phyloP scores from a whole-genome alignment of 2,888 invertebrate genomes.

The Alitta virens region DNA sequence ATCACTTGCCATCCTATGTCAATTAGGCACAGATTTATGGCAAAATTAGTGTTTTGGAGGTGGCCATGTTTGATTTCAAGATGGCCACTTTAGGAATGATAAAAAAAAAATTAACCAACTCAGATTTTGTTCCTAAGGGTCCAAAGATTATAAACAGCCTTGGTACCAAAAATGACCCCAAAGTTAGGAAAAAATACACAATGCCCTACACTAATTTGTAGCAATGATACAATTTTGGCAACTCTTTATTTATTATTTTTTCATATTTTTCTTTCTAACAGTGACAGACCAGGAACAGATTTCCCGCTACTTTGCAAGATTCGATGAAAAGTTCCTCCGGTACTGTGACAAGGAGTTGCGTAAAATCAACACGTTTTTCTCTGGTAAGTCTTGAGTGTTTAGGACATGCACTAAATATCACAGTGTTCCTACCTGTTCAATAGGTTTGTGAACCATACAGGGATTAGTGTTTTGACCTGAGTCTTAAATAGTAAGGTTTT shows the following conservation, averaged over 20 bases:
- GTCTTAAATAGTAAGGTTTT: no score
- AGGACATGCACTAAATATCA: not conserved
- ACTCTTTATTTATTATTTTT: not conserved
- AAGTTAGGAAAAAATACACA: no score
- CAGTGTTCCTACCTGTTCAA: not conserved
- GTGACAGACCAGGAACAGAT: constrained; percentile 85
- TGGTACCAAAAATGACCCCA: no score
- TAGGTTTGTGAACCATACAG: no score
- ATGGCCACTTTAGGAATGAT: no score
- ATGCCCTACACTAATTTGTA: no score
- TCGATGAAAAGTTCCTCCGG: constrained; percentile 93
- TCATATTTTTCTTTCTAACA: constrained; percentile 34
- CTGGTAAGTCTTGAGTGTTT: constrained; percentile 63
- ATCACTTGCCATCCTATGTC: no score
- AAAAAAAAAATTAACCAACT: not conserved
- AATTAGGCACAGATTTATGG: no score
- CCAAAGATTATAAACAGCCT: not conserved
- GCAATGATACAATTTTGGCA: no score
- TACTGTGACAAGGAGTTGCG: constrained; percentile 92
- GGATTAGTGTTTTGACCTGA: no score
- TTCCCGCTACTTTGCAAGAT: constrained; percentile 84
- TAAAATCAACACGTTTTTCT: constrained; percentile 96
- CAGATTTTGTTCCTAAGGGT: not conserved
- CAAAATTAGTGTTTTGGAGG: no score
- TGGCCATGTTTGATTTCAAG: no score